Evolutionary conservation across 1,140 invertebrate genomes (phyloP).

Genomic region (Leucophenga varia): DNA sequence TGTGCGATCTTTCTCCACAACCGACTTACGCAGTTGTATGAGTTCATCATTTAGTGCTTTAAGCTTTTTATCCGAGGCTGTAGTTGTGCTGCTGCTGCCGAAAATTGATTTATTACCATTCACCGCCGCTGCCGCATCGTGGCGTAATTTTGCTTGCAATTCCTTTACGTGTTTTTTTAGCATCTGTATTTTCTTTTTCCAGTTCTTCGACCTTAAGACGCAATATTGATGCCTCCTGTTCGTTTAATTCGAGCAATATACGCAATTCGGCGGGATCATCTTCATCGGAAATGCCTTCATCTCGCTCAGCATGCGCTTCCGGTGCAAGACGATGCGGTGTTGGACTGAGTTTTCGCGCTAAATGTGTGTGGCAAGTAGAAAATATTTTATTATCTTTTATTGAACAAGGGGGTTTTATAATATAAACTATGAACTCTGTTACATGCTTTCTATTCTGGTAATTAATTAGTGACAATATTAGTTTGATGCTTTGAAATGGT

Average conservation of each 20-base stretch:
- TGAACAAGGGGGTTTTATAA: too few species aligned
- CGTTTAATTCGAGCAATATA: conserved; percentile 82
- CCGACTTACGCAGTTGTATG: conserved; percentile 69
- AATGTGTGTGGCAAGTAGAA: too few species aligned
- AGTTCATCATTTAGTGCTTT: conserved; percentile 73
- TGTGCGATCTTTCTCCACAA: conserved; percentile 82
- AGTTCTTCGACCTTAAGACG: conserved; percentile 81
- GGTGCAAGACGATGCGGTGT: conserved; percentile 66
- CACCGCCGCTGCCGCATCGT: conserved; percentile 42
- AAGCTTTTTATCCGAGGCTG: conserved; percentile 68
- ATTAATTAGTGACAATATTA: conserved; percentile 22
- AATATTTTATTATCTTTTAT: too few species aligned
- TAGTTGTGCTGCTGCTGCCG: conserved; percentile 26
- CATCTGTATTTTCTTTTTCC: conserved; percentile 75
- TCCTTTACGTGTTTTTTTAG: conserved; percentile 76
- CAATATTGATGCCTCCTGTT: conserved; percentile 81
- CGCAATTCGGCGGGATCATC: conserved; percentile 76
- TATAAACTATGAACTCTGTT: too few species aligned
- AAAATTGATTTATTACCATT: conserved; percentile 28
- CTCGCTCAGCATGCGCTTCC: conserved; percentile 67
- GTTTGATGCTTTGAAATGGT: background rate
- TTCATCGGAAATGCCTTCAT: conserved; percentile 73
- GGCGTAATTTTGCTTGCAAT: conserved; percentile 68
- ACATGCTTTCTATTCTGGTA: too few species aligned
- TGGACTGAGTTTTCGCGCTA: conserved; percentile 68